Conservation (phyloP, 1,140 invertebrate species). For the Zaprionus tsacasi region DNA sequence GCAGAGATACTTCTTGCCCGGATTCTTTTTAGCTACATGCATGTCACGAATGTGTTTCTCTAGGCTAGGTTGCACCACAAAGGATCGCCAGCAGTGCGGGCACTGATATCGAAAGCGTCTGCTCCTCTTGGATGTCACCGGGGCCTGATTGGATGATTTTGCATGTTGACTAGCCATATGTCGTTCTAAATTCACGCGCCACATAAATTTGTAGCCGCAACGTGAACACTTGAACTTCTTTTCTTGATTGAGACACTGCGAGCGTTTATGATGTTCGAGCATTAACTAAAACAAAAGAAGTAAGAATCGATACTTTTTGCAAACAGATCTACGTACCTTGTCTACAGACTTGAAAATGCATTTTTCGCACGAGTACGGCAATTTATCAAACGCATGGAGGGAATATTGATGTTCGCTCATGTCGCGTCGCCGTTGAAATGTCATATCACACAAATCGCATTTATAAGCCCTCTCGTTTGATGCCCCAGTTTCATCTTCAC, state of each 20-base stretch:
- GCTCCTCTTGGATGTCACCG: constrained; percentile 41
- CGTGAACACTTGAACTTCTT: constrained; percentile 61
- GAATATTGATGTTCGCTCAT: constrained; percentile 70
- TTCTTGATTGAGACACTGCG: constrained; percentile 57
- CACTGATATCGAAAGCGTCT: constrained; percentile 68
- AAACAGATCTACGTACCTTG: constrained; percentile 30
- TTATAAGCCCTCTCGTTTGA: constrained; percentile 32
- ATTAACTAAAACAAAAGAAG: constrained; percentile 32
- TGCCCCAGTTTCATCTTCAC: constrained; percentile 51
- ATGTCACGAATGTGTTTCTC: constrained; percentile 72
- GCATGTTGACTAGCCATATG: constrained; percentile 59
- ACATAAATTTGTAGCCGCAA: constrained; percentile 69
- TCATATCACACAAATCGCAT: constrained; percentile 60
- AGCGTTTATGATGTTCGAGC: constrained; percentile 52
- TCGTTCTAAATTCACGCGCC: constrained; percentile 58
- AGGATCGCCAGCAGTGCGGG: constrained; percentile 69
- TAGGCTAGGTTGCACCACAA: constrained; percentile 64
- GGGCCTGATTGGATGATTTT: constrained; percentile 32
- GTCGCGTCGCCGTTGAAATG: constrained; percentile 56
- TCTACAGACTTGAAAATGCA: constrained; percentile 67
- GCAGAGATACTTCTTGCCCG: constrained; percentile 84
- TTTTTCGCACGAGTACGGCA: constrained; percentile 59
- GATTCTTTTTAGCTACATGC: constrained; percentile 69
- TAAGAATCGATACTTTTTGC: not conserved
- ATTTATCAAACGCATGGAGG: constrained; percentile 64